Base-by-base conservation (phyloP, 2,113 vertebrate species). In the Ophiodon elongatus region DNA sequence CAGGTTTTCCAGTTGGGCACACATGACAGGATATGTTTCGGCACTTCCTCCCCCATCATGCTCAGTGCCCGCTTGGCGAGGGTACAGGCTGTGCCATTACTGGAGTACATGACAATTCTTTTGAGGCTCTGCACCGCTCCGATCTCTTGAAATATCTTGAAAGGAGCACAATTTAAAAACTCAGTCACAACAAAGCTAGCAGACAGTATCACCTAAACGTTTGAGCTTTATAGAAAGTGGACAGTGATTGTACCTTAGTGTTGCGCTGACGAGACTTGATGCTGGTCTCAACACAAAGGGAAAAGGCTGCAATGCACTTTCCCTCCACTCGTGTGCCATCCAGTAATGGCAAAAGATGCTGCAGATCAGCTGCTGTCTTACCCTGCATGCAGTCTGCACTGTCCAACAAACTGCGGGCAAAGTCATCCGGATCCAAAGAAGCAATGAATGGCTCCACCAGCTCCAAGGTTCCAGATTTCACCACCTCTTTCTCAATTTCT, bases 391-490 rank as follows among this genome's bases (percentile, higher is more conserved):
- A 96, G 93, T 99, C 97, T 0, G 95, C 93, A 83, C 97, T 97
- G 89, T 96, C 97, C 94, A 97, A 75, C 88, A 98, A 92, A 87
- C 91, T 94, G 4, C 95, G 93, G 3, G 97, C 97, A 0, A 99
- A 99, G 71, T 91, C 95, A 45, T 97, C 96, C 0, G 98, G 97
- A 79, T 99, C 97, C 91, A 99, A 89, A 0, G 98, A 98, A 33
- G 97, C 97, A 0, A 99, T 97, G 73, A 99, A 99, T 0, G 98
- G 98, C 93, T 99, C 98, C 87, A 99, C 98, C 60, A 99, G 95
- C 1, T 98, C 98, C 94, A 99, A 84, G 0, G 98, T 99, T 11
- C 98, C 98, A 0, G 98, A 99, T 50, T 95, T 95, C 90, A 99
- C 98, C 93, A 99, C 98, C 92, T 99, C 97, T 33, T 96, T 96